These are phyloP conservation scores for Hemistola chrysoprasaria DNA, from an alignment of 2,888 invertebrate species.

Conservation along the genomic window DNA sequence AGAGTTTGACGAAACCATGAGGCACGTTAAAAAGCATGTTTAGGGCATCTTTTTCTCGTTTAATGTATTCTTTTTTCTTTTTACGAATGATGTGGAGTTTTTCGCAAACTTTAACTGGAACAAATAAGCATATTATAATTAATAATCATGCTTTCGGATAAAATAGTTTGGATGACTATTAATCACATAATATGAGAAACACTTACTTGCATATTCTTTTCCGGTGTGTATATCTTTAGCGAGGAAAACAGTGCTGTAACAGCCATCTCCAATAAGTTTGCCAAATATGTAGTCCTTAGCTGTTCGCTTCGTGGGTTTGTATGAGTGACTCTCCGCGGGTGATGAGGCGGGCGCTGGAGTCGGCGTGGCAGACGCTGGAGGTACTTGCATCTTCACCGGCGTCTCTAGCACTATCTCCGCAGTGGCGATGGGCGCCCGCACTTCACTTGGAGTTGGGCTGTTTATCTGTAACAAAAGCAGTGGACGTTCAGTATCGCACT, in stretches of 20 bases:
- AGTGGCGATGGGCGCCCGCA: constrained; percentile 79
- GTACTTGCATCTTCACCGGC: constrained; percentile 76
- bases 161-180: neutral
- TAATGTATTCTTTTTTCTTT: constrained; percentile 95
- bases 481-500: constrained; percentile 15
- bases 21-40: constrained; percentile 90
- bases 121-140: constrained; percentile 10
- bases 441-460: constrained; percentile 65
- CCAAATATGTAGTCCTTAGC: constrained; percentile 97
- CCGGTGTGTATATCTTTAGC: constrained; percentile 95
- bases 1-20: constrained; percentile 96
- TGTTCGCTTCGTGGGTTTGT: constrained; percentile 84
- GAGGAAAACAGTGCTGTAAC: constrained; percentile 97
- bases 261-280: constrained; percentile 97
- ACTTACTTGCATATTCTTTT: constrained; percentile 97
- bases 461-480: constrained; percentile 63
- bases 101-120: constrained; percentile 98
- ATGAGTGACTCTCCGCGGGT: constrained; percentile 65
- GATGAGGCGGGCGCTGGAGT: constrained; percentile 63
- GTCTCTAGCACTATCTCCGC: constrained; percentile 77
- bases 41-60: constrained; percentile 96
- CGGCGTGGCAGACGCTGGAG: constrained; percentile 68
- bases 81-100: constrained; percentile 96
- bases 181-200: constrained; percentile 3
- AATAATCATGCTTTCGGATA: too few species aligned